A percentile compares a stretch with the other conserved stretches of the same genome.
Evolutionary conservation across 1,140 invertebrate genomes (phyloP).

Genomic region (Procambarus clarkii): DNA sequence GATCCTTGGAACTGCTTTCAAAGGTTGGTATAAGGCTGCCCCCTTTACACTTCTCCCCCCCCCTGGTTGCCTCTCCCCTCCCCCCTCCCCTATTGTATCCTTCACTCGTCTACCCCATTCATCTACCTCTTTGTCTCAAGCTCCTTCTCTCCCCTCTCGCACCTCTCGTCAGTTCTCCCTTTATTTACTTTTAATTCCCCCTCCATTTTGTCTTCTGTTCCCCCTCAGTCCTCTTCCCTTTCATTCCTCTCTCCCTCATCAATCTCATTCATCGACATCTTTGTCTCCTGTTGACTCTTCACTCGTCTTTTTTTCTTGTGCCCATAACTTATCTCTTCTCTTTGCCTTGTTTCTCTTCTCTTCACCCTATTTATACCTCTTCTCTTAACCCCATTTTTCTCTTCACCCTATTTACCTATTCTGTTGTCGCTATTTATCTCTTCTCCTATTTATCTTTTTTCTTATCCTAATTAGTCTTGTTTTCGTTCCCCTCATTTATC

Average conservation of each 20-base stretch:
- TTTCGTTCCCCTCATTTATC: neutral
- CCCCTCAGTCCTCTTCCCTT: neutral
- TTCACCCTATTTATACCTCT: neutral
- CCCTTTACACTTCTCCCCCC: no score
- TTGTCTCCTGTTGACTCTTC: neutral
- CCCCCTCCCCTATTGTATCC: neutral
- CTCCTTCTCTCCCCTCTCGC: slow-evolving; percentile 4
- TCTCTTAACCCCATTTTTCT: no score
- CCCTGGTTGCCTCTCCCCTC: neutral
- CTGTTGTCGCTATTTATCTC: neutral
- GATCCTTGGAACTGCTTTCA: no score
- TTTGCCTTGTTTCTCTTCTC: neutral
- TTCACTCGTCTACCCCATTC: neutral
- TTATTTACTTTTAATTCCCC: neutral
- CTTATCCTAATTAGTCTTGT: neutral
- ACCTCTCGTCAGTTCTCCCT: neutral
- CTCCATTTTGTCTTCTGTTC: neutral
- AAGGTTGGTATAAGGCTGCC: no score
- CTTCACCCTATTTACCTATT: neutral
- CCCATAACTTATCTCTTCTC: neutral
- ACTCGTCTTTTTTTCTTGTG: neutral
- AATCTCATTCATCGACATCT: neutral
- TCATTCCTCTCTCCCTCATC: neutral
- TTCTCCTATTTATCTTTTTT: neutral
- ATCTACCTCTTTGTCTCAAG: neutral